Percentiles rank a stretch among this genome's conserved stretches.
phyloP scores from a whole-genome alignment of 2,113 vertebrate species.

The Mesocricetus auratus region DNA sequence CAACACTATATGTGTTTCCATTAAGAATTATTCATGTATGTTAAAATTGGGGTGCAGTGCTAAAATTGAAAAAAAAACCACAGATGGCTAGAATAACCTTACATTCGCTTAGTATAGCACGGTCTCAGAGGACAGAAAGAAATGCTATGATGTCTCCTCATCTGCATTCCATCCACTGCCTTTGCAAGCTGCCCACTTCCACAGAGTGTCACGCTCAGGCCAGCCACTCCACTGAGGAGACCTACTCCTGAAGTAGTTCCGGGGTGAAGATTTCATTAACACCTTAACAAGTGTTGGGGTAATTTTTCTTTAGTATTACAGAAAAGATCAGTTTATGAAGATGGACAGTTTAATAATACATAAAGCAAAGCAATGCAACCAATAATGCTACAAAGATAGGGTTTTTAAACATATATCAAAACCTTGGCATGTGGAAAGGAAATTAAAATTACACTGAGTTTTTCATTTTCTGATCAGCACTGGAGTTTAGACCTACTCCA shows the following conservation, averaged over 20 bases:
- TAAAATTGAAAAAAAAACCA: constrained; percentile 2
- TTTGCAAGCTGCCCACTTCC: neutral
- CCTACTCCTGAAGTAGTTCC: no score
- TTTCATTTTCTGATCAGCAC: constrained; percentile 28
- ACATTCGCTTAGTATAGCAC: neutral
- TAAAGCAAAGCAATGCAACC: neutral
- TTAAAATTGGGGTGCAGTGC: neutral
- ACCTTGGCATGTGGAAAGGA: neutral
- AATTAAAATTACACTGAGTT: neutral
- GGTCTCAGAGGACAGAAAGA: constrained; percentile 33
- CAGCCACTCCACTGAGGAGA: neutral
- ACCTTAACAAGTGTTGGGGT: neutral
- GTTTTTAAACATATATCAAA: neutral
- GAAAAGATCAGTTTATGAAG: neutral
- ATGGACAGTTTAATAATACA: neutral
- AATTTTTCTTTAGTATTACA: neutral
- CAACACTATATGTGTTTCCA: neutral
- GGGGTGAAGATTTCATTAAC: neutral
- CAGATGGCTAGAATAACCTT: neutral
- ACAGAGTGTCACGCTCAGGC: neutral
- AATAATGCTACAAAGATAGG: neutral
- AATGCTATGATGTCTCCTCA: neutral
- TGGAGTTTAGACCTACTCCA: no score
- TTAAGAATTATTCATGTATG: neutral
- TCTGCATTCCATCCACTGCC: neutral